These are phyloP conservation scores for Dichetophora obliterata DNA, from an alignment of 2,888 invertebrate genomes.

Conservation along the genomic window DNA sequence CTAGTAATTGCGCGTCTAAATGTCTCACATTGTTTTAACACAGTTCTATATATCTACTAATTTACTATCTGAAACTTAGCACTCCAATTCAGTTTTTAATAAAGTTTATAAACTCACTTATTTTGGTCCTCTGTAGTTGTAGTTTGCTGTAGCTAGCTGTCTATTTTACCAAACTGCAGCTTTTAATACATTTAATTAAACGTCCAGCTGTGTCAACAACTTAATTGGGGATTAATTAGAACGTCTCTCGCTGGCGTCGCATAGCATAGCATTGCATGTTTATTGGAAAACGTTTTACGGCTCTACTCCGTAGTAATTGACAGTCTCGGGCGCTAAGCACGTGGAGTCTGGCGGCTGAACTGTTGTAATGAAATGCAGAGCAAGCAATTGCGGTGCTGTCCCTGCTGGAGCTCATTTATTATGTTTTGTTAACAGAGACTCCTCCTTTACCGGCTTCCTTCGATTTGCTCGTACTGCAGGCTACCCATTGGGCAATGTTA, in stretches of 20 bases:
- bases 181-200: slow-evolving; percentile 50
- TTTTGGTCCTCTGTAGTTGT: no score
- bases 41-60: no score
- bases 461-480: background rate
- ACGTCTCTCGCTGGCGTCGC: slow-evolving; percentile 43
- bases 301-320: background rate
- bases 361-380: background rate
- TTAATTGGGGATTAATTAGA: slow-evolving; percentile 58
- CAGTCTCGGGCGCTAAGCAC: background rate
- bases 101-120: no score
- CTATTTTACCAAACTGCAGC: slow-evolving; percentile 7
- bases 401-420: slow-evolving; percentile 30
- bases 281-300: slow-evolving; percentile 1
- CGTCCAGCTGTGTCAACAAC: slow-evolving; percentile 55
- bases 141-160: background rate
- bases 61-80: no score
- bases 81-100: no score
- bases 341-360: background rate
- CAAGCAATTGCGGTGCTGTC: slow-evolving; percentile 3
- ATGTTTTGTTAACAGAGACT: slow-evolving; percentile 13
- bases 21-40: no score
- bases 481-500: background rate
- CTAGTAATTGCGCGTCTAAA: no score
- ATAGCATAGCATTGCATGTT: background rate
- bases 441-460: background rate